phyloP scores from a whole-genome alignment of 2,797 vertebrate genomes.

The Gambelia wislizenii region DNA sequence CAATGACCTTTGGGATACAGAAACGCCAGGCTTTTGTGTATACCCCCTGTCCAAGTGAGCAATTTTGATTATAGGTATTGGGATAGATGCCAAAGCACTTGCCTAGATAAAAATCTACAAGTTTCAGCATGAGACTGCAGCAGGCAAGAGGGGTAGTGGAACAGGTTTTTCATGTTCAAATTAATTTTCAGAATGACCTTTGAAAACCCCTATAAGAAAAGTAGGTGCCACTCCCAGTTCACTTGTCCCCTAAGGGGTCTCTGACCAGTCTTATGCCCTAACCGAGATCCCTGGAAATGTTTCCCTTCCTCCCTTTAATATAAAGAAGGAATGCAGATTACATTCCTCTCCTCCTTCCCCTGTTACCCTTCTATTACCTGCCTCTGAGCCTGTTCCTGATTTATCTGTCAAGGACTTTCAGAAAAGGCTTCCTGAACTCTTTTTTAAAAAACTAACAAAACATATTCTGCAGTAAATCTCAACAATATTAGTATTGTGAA shows the following conservation, averaged over 20 bases:
- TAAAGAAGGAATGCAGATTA: neutral
- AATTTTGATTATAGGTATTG: neutral
- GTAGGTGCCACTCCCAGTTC: neutral
- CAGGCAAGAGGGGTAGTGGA: neutral
- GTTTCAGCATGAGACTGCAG: neutral
- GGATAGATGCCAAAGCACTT: neutral
- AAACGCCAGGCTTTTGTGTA: neutral
- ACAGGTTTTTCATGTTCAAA: constrained; percentile 21
- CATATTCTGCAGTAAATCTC: neutral
- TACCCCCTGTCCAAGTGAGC: neutral
- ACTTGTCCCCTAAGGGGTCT: neutral
- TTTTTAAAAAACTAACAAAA: neutral
- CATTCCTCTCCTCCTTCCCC: neutral
- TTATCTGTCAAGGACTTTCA: neutral
- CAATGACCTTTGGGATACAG: neutral
- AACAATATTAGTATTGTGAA: neutral
- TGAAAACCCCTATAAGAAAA: neutral
- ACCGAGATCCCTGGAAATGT: neutral
- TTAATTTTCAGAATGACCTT: constrained; percentile 10
- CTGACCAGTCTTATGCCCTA: fast-evolving
- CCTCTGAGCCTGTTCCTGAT: neutral
- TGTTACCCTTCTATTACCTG: no score
- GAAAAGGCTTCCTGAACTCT: neutral
- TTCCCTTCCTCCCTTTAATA: neutral
- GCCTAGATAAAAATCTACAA: constrained; percentile 34